Conservation (phyloP, 2,888 invertebrate genomes). For the Suillia variegata region DNA sequence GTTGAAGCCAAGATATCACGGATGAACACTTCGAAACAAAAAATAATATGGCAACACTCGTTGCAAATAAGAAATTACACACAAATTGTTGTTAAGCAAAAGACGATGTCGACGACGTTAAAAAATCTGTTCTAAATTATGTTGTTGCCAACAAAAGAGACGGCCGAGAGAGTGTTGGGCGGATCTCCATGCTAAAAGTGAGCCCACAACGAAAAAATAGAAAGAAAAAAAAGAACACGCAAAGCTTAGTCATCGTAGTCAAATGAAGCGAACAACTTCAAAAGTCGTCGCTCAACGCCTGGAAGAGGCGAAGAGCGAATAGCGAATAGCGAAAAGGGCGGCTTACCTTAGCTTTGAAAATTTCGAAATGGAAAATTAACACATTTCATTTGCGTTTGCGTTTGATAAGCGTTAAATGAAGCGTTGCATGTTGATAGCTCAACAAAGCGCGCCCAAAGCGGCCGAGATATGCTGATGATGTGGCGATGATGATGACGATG, state of each 20-base stretch:
- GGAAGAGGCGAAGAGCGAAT: not conserved
- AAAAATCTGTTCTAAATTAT: not conserved
- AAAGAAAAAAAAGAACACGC: too few species aligned
- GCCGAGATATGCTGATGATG: constrained; percentile 8
- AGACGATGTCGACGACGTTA: too few species aligned
- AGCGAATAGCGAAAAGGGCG: not conserved
- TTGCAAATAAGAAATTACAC: not conserved
- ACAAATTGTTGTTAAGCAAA: not conserved
- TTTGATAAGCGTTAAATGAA: constrained; percentile 1
- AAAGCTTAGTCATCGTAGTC: not conserved
- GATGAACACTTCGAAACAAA: too few species aligned
- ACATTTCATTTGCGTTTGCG: constrained; percentile 3
- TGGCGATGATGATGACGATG: constrained; percentile 1
- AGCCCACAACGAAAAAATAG: too few species aligned
- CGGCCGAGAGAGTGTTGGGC: not conserved
- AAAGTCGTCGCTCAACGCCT: not conserved
- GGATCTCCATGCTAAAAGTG: too few species aligned
- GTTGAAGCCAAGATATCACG: too few species aligned
- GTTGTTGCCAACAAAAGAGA: not conserved
- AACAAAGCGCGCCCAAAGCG: constrained; percentile 15
- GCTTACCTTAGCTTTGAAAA: too few species aligned
- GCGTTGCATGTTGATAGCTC: constrained; percentile 9
- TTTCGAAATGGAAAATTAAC: not conserved
- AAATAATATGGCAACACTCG: too few species aligned
- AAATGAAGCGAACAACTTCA: not conserved